Evolutionary conservation across 2,888 invertebrate genomes (phyloP).

Genomic region (Lycia hirtaria): DNA sequence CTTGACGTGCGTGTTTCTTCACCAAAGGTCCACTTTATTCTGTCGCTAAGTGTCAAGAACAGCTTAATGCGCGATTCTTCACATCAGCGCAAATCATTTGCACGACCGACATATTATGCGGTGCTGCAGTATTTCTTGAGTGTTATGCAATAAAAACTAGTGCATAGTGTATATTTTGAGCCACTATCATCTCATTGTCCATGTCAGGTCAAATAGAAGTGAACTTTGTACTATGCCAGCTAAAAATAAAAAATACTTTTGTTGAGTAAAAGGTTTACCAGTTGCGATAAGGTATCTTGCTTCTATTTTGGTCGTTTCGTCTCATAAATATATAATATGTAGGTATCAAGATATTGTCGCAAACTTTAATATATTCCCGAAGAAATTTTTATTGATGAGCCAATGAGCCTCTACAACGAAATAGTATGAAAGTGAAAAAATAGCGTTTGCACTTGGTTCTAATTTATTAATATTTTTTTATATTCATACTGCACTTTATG

Average conservation of each 20-base stretch:
- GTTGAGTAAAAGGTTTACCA: slow-evolving; percentile 11
- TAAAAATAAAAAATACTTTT: slow-evolving; percentile 5
- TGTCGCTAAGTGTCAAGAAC: slow-evolving; percentile 67
- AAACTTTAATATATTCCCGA: not conserved
- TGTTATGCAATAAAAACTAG: slow-evolving; percentile 70
- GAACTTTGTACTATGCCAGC: slow-evolving; percentile 19
- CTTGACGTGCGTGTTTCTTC: slow-evolving; percentile 65
- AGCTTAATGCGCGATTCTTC: slow-evolving; percentile 56
- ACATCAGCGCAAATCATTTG: slow-evolving; percentile 70
- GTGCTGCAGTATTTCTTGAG: slow-evolving; percentile 56
- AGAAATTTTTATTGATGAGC: not conserved
- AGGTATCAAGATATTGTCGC: not conserved
- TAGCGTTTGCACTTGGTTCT: not conserved
- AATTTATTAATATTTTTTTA: not conserved
- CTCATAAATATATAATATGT: not conserved
- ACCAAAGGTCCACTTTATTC: slow-evolving; percentile 55
- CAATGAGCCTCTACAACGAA: not conserved
- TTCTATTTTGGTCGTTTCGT: slow-evolving; percentile 5
- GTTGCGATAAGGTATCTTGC: slow-evolving; percentile 11
- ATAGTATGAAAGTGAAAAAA: not conserved
- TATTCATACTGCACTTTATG: no score
- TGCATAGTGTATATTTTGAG: slow-evolving; percentile 49
- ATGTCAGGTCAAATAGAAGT: slow-evolving; percentile 2
- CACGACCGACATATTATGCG: slow-evolving; percentile 70
- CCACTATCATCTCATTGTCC: slow-evolving; percentile 35